Base-by-base conservation (phyloP, 2,113 vertebrate species). In the Calonectris borealis region DNA sequence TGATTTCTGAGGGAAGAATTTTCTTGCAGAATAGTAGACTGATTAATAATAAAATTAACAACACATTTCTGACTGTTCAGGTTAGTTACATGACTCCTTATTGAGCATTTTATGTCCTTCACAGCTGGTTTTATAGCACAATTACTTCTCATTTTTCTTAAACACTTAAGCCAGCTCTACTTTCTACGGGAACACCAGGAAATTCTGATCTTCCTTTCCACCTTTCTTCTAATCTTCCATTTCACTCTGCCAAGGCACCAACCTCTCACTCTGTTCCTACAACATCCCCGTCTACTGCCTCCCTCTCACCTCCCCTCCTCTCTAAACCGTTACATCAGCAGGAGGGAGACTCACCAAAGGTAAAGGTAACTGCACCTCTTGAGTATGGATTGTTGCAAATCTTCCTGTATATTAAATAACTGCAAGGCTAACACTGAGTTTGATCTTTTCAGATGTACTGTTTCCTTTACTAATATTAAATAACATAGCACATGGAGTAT, bases 361-460 rank as follows among this genome's bases (percentile, higher is more conserved):
- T 98, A 86, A 99, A 99, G 99, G 99, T 99, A 99, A 99, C 92
- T 87, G 89, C 96, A 95, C 88, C 69, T 94, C 69, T 78, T 83
- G 82, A 78, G 84, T 96, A 94, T 96, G 97, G 88, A 77, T 88
- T 95, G 76, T 10, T 96, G 97, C 86, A 94, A 96, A 93, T 81
- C 65, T 95, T 88, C 6, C 2, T 58, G 7, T 52, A 8, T 91
- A 21, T 52, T 83, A 61, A 81, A 51, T 80, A 90, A 88, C 88
- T 52, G 38, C 93, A 77, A 91, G 83, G 69, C 44, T 92, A 93
- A 96, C 52, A 64, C 77, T 34, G 32, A 79, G 65, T 86, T 93
- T 81, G 90, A 73, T 61, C 49, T 90, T 91, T 97, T 78, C 91
- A 86, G 57, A 69, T 65, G 29, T 73, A 40, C 86, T 51, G 49